Evolutionary conservation across 2,797 vertebrate genomes (phyloP), one percentile per base, ranked within the genome.

Genomic region (Acrocephalus scirpaceus): DNA sequence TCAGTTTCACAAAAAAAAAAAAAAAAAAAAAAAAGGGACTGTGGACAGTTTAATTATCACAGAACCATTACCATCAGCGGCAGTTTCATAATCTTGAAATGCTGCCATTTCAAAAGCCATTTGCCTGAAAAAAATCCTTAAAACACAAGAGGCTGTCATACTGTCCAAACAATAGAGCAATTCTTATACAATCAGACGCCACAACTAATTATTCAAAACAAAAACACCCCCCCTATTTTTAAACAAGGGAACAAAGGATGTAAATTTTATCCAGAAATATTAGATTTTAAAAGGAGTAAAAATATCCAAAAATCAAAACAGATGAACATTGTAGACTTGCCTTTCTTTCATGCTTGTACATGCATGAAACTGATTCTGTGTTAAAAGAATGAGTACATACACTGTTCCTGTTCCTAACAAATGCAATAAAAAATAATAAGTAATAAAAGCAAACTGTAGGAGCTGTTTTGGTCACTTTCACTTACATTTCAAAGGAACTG

Each of bases 41-140:
- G 96, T 13, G 87, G 95, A 96, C 96, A 97, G 96, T 97, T 95
- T 74, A 29, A 94, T 96, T 88, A 92, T 96, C 95, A 93, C 88
- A 90, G 92, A 82, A 69, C 94, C 89, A 93, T 95, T 86, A 69
- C 93, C 96, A 95, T 95, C 86, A 90, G 77, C 47, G 0, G 80
- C 80, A 96, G 92, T 92, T 91, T 93, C 90, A 87, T 86, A 80
- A 80, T 80, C 86, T 95, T 90, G 95, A 95, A 96, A 85, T 21
- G 36, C 71, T 89, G 89, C 94, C 91, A 96, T 94, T 95, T 57
- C 86, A 88, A 93, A 96, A 96, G 86, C 67, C 58, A 75, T 86
- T 89, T 95, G 88, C 86, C 65, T 86, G 54, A 93, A 91, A 91
- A 88, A 67, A 86, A 67, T 86, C 80, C 73, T 84, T 79, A 95